Evolutionary conservation across 2,888 invertebrate genomes (phyloP).

Genomic region (Catocala fraxini): DNA sequence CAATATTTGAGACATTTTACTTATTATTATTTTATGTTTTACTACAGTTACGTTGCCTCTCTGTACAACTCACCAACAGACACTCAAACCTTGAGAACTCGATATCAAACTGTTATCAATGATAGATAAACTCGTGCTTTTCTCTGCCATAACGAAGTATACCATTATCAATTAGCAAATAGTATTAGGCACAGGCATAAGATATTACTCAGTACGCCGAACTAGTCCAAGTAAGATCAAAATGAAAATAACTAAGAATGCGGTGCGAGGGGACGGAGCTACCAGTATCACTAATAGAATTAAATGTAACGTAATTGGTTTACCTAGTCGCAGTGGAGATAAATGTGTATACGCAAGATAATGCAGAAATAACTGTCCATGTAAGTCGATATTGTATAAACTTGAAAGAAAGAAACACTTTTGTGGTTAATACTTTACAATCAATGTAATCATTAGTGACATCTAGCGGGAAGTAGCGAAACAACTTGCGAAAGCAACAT

Average conservation of each 20-base stretch:
- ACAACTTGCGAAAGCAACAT: conserved; percentile 31
- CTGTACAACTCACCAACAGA: conserved; percentile 61
- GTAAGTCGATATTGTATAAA: conserved; percentile 13
- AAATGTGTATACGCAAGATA: conserved; percentile 33
- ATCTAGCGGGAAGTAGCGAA: conserved; percentile 49
- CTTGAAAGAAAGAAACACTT: conserved; percentile 11
- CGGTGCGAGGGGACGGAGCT: conserved; percentile 39
- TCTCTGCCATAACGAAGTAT: conserved; percentile 48
- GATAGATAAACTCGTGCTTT: conserved; percentile 57
- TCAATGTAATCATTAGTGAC: conserved; percentile 32
- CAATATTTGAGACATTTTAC: not conserved
- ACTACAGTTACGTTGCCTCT: not conserved
- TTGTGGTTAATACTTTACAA: conserved; percentile 3
- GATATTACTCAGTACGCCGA: conserved; percentile 5
- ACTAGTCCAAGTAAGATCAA: conserved; percentile 31
- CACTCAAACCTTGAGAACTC: conserved; percentile 52
- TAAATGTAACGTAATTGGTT: conserved; percentile 74
- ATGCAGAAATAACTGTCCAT: conserved; percentile 28
- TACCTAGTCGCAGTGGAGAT: conserved; percentile 55
- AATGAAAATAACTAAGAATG: conserved; percentile 54
- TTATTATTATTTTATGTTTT: not conserved
- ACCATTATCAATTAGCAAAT: conserved; percentile 30
- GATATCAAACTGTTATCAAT: conserved; percentile 41
- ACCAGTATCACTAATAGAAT: conserved; percentile 70
- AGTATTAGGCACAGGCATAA: not conserved